Evolutionary conservation across 2,797 vertebrate species (phyloP), one percentile per base, ranked within the genome.

Genomic region (Cottoperca gobio): DNA sequence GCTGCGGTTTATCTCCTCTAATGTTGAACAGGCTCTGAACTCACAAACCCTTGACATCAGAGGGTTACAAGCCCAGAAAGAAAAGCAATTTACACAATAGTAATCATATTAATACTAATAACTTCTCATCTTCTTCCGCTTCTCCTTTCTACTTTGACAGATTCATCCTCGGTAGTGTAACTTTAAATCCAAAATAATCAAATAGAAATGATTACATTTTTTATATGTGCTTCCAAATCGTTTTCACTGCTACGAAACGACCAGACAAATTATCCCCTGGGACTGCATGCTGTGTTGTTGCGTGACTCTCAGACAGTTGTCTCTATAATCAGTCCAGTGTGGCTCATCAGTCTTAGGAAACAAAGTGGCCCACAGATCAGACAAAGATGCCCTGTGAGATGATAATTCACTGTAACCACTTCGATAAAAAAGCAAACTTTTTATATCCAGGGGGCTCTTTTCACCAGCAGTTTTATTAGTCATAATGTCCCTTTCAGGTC

Each of bases 261-360:
- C 54, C 78, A 13, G 64, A 78, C 60, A 60, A 79, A 73, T 87
- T 39, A 82, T 70, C 63, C 46, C 62, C 69, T n/a, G 50, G 57
- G 69, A 81, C 79, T 59, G 66, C 63, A 76, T 67, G 64, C 76
- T 77, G 58, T 62, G 67, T 67, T 40, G 60, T 78, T 88, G 88
- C 79, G 59, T 92, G 91, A 90, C 85, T 89, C 35, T 70, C 81
- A 78, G 73, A 69, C 85, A 79, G 87, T 88, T 91, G 77, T 89
- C 78, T 91, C 53, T 71, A 70, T 83, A 88, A 91, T 92, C 83
- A 82, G 80, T 78, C 81, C 85, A 91, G 77, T 74, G 80, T 85
- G 86, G 78, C 66, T 88, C 68, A 82, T 90, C 77, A 65, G 69
- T 74, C 69, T 82, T 55, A 70, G 80, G 65, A 80, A 64, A 70